Conservation (phyloP, 2,888 invertebrate species). For the Rotaria magnacalcarata region DNA sequence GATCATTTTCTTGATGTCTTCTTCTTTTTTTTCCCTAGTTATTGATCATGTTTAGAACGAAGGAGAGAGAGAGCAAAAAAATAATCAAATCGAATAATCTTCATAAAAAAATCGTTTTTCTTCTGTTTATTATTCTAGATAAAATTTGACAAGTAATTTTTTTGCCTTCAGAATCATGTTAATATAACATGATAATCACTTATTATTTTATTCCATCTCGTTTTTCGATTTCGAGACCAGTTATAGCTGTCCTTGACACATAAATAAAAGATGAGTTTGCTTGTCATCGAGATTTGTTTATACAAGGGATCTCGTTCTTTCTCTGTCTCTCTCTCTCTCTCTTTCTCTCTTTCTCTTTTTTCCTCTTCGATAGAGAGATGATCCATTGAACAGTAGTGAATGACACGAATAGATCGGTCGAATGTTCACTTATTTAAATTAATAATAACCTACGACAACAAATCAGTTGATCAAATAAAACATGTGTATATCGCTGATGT, state of each 20-base stretch:
- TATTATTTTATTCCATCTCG: background rate
- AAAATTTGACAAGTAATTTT: constrained; percentile 1
- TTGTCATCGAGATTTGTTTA: background rate
- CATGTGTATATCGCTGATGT: background rate
- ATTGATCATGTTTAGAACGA: background rate
- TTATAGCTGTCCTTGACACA: constrained; percentile 10
- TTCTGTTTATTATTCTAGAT: background rate
- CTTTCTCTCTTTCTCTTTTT: background rate
- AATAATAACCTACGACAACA: background rate
- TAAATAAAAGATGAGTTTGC: constrained; percentile 6
- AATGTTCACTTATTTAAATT: constrained; percentile 4
- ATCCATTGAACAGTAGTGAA: background rate
- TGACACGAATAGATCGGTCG: background rate
- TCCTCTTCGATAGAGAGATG: background rate
- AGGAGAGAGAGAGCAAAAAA: background rate
- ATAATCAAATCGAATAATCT: background rate
- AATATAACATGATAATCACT: constrained; percentile 23
- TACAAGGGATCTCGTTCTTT: background rate
- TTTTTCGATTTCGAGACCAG: background rate
- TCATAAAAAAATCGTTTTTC: background rate
- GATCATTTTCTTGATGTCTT: background rate
- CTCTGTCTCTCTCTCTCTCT: background rate
- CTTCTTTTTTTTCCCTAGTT: background rate
- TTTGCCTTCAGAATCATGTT: background rate
- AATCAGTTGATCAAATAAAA: constrained; percentile 14